Base-by-base conservation (phyloP, 2,888 invertebrate species). In the Hermodice carunculata region DNA sequence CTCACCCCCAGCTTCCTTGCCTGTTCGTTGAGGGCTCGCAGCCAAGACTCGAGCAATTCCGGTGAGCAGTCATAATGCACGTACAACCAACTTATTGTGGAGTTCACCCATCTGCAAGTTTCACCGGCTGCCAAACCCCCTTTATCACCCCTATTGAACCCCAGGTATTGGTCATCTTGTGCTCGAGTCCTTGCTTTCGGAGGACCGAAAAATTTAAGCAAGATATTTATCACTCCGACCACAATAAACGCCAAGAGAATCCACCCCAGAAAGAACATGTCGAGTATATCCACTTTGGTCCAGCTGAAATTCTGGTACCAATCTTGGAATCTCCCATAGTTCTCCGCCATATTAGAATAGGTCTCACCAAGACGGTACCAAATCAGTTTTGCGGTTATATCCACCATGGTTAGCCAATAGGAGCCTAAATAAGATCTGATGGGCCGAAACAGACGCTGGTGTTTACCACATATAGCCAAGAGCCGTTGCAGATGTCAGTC, bases 11-110 rank as follows among this genome's bases (percentile, higher is more conserved):
- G 80, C 74, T 86, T 86, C 57, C 77, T 79, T 22, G 85, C 83
- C 42, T 86, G 84, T 19, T 86, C 86, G 71, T 87, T 87, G 32
- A 87, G 75, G 17, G 85, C 78, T 62, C 79, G 77, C 28, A 87
- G 77, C 87, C 87, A 87, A 40, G 83, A 79, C 53, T 86, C 82
- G 31, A 86, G 75, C 66, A 81, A 77, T 51, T 79, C 78, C 19
- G 84, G 83, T 29, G 77, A 76, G 40, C 72, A 67, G 60, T 80
- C 73, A 66, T 81, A 81, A 67, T 84, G 80, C 24, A 80, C 70
- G 64, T 81, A 83, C 52, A 83, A 74, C 85, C 85, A 85, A 66
- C 80, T 79, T 19, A 85, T 64, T 1, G 77, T 77, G 4, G 78
- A 75, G 70, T 85, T 85, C 46, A 85, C 66, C 85, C 85, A 85